Evolutionary conservation across 2,113 vertebrate species (phyloP).

Genomic region (Neotragus moschatus): DNA sequence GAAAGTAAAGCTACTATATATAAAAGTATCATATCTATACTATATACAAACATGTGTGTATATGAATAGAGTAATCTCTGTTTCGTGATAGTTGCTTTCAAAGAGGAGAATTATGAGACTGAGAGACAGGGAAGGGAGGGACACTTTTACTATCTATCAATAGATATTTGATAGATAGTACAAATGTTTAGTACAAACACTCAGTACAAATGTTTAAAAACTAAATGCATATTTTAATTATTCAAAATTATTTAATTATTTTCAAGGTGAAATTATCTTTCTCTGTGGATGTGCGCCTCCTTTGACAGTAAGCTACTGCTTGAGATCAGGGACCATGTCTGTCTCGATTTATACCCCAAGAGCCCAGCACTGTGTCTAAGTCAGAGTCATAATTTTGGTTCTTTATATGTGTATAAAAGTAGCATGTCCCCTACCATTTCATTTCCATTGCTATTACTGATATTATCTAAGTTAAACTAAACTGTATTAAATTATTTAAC

Average conservation of each 20-base stretch:
- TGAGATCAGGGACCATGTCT: not conserved
- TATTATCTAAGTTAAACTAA: not conserved
- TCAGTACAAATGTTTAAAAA: not conserved
- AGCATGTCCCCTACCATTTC: not conserved
- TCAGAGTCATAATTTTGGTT: not conserved
- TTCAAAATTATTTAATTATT: not conserved
- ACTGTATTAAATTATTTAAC: not conserved
- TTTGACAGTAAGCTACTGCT: not conserved
- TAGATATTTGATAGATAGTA: not conserved
- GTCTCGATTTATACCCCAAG: not conserved
- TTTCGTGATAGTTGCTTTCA: not conserved
- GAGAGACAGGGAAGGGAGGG: not conserved
- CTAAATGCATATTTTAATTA: not conserved
- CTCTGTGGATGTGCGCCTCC: not conserved
- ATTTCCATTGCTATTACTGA: not conserved
- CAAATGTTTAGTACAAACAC: not conserved
- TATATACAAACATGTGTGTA: not conserved
- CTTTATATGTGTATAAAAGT: not conserved
- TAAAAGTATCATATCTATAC: not conserved
- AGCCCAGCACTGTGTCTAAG: not conserved
- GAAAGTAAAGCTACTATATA: not conserved
- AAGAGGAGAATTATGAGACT: not conserved
- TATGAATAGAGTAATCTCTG: not conserved
- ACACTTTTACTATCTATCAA: not conserved
- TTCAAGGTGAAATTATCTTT: not conserved